A percentile compares a stretch with the other conserved stretches of the same genome.
Evolutionary conservation across 1,140 invertebrate species (phyloP).

Genomic region (Atta cephalotes): DNA sequence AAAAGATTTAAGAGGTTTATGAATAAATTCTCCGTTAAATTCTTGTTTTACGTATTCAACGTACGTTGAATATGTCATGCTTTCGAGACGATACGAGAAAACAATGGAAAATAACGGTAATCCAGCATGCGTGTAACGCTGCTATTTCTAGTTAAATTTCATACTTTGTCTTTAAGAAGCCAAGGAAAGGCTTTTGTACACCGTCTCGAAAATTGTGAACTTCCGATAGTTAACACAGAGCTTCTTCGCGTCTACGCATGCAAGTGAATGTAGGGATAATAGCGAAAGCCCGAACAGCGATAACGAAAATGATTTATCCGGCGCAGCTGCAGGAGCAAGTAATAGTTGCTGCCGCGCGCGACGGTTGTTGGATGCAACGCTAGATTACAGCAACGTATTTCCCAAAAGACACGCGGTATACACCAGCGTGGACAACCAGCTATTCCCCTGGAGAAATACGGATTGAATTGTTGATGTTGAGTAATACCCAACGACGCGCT

Average conservation of each 20-base stretch:
- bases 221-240: not conserved
- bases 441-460: slow-evolving; percentile 72
- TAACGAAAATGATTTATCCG: slow-evolving; percentile 55
- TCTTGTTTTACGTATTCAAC: not conserved
- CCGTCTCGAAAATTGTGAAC: slow-evolving; percentile 9
- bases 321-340: not conserved
- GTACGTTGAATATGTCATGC: not conserved
- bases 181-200: not conserved
- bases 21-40: not conserved
- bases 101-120: not conserved
- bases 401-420: slow-evolving; percentile 46
- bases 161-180: not conserved
- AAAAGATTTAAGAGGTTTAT: not conserved
- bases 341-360: slow-evolving; percentile 21
- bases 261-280: not conserved
- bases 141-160: not conserved
- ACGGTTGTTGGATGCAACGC: slow-evolving; percentile 3
- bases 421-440: not conserved
- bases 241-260: not conserved
- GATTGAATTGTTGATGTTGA: slow-evolving; percentile 79
- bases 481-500: slow-evolving; percentile 61
- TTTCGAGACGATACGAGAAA: not conserved
- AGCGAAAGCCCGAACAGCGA: not conserved
- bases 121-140: not conserved
- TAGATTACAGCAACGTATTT: slow-evolving; percentile 68